phyloP scores from a whole-genome alignment of 2,888 invertebrate genomes.

The Hetaerina titia region DNA sequence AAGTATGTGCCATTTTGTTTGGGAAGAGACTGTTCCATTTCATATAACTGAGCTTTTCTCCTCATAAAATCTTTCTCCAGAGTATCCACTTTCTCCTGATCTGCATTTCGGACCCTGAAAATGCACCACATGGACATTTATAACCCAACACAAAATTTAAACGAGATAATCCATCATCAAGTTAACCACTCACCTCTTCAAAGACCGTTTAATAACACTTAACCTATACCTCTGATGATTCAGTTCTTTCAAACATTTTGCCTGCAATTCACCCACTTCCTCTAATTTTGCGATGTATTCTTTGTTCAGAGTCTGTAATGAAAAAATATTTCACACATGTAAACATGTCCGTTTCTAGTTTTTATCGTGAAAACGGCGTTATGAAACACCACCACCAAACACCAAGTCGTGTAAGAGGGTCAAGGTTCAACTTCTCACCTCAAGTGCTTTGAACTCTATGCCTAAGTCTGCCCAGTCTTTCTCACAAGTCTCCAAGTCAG shows the following conservation, averaged over 20 bases:
- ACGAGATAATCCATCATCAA: not conserved
- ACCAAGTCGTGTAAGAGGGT: conserved; percentile 2
- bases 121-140: not conserved
- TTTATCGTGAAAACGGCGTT: not conserved
- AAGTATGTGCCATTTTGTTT: conserved; percentile 94
- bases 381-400: too few species aligned
- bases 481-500: conserved; percentile 80
- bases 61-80: conserved; percentile 89
- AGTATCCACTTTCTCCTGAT: conserved; percentile 77
- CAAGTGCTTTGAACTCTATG: conserved; percentile 88
- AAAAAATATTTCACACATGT: not conserved
- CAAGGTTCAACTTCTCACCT: conserved; percentile 80
- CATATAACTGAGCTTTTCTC: conserved; percentile 90
- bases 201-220: conserved; percentile 86
- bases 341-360: not conserved
- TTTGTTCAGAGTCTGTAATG: conserved; percentile 85
- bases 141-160: too few species aligned
- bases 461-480: conserved; percentile 90
- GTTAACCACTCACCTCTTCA: conserved; percentile 86
- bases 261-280: conserved; percentile 89
- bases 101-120: conserved; percentile 73
- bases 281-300: conserved; percentile 92
- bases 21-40: conserved; percentile 96
- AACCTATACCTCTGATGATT: conserved; percentile 95
- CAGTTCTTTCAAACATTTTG: conserved; percentile 92